Base-by-base conservation (phyloP, 2,888 invertebrate genomes). In the Acleris sparsana region DNA sequence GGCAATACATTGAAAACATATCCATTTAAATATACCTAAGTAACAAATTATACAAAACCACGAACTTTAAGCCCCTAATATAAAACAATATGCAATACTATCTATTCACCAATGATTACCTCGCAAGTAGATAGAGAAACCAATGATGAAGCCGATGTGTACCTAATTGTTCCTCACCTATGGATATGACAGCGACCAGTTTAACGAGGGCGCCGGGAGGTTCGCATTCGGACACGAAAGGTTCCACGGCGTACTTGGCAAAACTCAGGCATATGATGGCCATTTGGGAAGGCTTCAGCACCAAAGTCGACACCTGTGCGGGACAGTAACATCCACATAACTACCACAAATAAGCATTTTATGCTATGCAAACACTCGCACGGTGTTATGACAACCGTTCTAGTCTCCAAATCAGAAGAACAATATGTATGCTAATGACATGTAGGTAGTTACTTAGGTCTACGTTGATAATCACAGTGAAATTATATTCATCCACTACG, bases 211-310 rank as follows among this genome's bases (percentile, higher is more conserved):
- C 94, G 75, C 93, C 93, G 13, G 97, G 96, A 60, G 97, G 97
- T 84, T 97, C 96, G 86, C 97, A 97, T 86, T 97, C 97, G 64
- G 94, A 93, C 72, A 96, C 96, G 87, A 97, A 97, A 65, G 97
- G 97, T 86, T 97, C 97, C 71, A 97, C 97, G 70, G 97, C 97
- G 89, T 98, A 98, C 89, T 98, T 97, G 71, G 97, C 97, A 93
- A 98, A 98, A 84, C 97, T 97, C 81, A 98, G 93, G 88, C 97
- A 97, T 84, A 98, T 97, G 85, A 98, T 98, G 75, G 98, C 97
- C 96, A 98, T 96, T 93, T 98, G 97, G 60, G 97, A 97, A 71
- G 98, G 98, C 90, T 98, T 98, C 82, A 98, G 94, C 78, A 98
- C 97, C 88, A 98, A 93, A 69, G 97, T 97, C 81, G 97, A 97